Evolutionary conservation across 2,113 vertebrate species (phyloP).

Genomic region (Gorsachius goisagi): DNA sequence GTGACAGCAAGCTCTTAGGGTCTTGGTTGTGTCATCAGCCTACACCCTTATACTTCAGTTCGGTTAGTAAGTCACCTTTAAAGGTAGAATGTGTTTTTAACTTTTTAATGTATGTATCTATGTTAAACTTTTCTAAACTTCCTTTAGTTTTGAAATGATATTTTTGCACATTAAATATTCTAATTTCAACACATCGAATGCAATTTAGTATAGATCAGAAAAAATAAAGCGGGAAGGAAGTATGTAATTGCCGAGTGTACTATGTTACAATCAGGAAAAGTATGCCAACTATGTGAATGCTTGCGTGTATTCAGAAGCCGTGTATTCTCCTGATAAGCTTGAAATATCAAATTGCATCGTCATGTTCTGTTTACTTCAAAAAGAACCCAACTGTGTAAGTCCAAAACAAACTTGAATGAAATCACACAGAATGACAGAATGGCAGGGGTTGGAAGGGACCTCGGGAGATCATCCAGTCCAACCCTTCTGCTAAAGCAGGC

Average conservation of each 20-base stretch:
- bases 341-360: background rate
- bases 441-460: too few relatives aligned
- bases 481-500: too few relatives aligned
- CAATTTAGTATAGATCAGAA: background rate
- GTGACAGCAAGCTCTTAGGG: background rate
- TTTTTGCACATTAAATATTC: background rate
- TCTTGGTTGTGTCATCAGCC: background rate
- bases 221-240: background rate
- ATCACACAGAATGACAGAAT: too few relatives aligned
- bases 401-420: background rate
- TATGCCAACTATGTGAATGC: background rate
- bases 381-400: background rate
- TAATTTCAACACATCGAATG: background rate
- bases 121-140: background rate
- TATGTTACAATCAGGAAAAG: background rate
- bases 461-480: too few relatives aligned
- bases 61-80: background rate
- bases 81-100: background rate
- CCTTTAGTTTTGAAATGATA: background rate
- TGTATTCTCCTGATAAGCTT: background rate
- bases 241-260: accelerated
- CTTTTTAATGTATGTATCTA: background rate
- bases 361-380: background rate
- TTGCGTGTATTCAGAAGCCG: background rate
- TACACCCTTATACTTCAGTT: background rate